These are phyloP conservation scores for Epinephelus awoara DNA, from an alignment of 2,797 vertebrate genomes.

Conservation along the genomic window DNA sequence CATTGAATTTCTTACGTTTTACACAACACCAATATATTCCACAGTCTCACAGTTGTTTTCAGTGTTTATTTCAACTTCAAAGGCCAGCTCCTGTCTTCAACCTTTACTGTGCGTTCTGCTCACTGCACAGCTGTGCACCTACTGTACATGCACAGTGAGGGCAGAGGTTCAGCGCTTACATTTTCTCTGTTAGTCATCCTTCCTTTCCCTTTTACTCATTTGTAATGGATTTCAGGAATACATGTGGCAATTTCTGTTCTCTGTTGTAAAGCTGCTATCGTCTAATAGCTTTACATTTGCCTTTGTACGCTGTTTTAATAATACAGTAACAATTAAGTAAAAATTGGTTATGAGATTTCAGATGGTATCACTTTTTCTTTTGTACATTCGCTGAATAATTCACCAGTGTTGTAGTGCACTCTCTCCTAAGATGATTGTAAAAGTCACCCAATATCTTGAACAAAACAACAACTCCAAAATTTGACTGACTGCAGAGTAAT, in stretches of 20 bases:
- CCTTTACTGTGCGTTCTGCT: slow-evolving; percentile 9
- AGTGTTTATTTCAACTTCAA: neutral
- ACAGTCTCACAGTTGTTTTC: neutral
- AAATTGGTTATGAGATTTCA: slow-evolving; percentile 24
- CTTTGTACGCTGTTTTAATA: slow-evolving; percentile 11
- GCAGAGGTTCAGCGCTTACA: neutral
- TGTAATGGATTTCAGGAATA: slow-evolving; percentile 1
- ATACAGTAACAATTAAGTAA: slow-evolving; percentile 13
- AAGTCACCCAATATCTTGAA: slow-evolving; percentile 7
- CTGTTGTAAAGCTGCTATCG: neutral
- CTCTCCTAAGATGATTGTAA: slow-evolving; percentile 11
- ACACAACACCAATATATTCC: neutral
- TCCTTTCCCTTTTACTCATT: neutral
- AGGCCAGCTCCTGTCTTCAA: slow-evolving; percentile 3
- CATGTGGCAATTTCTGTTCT: neutral
- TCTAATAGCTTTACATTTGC: slow-evolving; percentile 5
- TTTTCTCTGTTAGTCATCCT: neutral
- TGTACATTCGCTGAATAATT: slow-evolving; percentile 30
- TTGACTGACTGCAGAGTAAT: neutral
- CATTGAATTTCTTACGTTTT: neutral
- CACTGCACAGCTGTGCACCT: neutral
- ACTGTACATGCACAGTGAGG: neutral
- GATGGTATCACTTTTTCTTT: slow-evolving; percentile 31
- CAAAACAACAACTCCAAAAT: neutral
- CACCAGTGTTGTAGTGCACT: slow-evolving; percentile 4